phyloP scores from a whole-genome alignment of 2,797 vertebrate genomes.

The Semaprochilodus insignis region DNA sequence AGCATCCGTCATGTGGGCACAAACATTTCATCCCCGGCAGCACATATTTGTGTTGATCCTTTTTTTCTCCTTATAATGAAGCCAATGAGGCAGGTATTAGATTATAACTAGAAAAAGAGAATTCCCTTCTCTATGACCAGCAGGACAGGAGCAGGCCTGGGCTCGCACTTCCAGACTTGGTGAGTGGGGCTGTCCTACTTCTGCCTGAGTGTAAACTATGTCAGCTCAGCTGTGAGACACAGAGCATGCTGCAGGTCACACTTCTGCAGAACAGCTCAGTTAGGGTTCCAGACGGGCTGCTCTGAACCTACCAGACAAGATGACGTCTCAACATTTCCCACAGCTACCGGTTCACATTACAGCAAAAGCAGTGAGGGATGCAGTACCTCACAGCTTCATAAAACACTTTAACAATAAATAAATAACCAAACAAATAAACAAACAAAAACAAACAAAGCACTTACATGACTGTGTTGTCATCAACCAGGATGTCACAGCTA shows the following conservation, averaged over 20 bases:
- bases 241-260: conserved; percentile 15
- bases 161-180: conserved; percentile 23
- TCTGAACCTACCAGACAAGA: not conserved
- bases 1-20: conserved; percentile 42
- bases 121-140: not conserved
- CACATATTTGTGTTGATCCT: not conserved
- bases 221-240: conserved; percentile 28
- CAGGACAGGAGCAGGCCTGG: conserved; percentile 14
- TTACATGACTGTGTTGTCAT: conserved; percentile 99
- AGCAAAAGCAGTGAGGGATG: not conserved
- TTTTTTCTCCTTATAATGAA: not conserved
- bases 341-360: not conserved
- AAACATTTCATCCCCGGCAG: conserved; percentile 15
- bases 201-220: conserved; percentile 31
- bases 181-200: conserved; percentile 37
- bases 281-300: conserved; percentile 17
- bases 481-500: conserved; percentile 99
- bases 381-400: not conserved
- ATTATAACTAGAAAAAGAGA: not conserved
- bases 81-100: not conserved
- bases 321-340: not conserved
- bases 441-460: conserved; percentile 67
- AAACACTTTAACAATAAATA: not conserved
- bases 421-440: not conserved
- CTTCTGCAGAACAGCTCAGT: not conserved